phyloP scores from a whole-genome alignment of 2,888 invertebrate species.

The Venustoraphidia nigricollis region DNA sequence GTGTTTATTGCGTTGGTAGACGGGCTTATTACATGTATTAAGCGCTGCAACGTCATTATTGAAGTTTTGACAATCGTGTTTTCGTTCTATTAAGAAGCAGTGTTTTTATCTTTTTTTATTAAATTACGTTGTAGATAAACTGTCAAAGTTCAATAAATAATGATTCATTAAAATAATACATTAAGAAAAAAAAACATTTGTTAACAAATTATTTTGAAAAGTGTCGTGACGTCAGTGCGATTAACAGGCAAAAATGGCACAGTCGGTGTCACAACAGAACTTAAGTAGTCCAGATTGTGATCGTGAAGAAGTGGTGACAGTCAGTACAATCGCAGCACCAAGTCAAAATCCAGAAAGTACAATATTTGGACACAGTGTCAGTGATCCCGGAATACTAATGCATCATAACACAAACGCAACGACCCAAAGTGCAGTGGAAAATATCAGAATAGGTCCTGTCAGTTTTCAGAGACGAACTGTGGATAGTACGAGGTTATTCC shows the following conservation, averaged over 20 bases:
- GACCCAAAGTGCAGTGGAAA: not conserved
- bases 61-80: too few species aligned
- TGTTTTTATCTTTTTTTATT: too few species aligned
- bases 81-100: too few species aligned
- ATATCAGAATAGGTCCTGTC: not conserved
- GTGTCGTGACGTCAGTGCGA: not conserved
- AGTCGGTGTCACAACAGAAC: not conserved
- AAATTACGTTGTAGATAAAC: too few species aligned
- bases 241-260: not conserved
- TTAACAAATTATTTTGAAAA: too few species aligned
- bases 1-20: too few species aligned
- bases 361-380: not conserved
- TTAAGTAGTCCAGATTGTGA: not conserved
- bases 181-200: too few species aligned
- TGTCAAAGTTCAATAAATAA: too few species aligned
- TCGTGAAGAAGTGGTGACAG: too few species aligned
- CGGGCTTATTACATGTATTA: too few species aligned
- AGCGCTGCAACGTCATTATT: too few species aligned
- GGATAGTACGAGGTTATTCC: constrained; percentile 23
- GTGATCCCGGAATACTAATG: not conserved
- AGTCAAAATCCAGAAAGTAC: not conserved
- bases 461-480: constrained; percentile 18
- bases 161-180: too few species aligned
- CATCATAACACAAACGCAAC: not conserved
- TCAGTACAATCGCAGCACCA: not conserved